Evolutionary conservation across 2,113 vertebrate genomes (phyloP), one percentile per base, ranked within the genome.

Genomic region (Sinocyclocheilus anophthalmus): DNA sequence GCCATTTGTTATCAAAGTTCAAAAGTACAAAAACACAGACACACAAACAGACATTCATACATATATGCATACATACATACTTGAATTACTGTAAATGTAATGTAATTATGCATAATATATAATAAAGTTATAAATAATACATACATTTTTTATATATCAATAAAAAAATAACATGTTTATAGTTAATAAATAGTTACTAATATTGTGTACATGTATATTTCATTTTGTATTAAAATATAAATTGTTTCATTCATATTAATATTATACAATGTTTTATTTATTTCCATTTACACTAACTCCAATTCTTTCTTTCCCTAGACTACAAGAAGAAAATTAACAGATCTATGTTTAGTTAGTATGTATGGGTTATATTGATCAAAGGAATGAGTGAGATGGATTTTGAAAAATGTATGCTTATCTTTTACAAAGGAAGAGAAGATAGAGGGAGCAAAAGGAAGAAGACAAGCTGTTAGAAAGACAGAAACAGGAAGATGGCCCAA

Each of bases 281-380:
- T 55, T 55, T 55, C 4, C 4, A 72, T 72, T 72, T 72, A 72
- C 18, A 42, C 18, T 72, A 10, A 22, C 22, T 39, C 8, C 16
- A 1, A 53, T 8, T 70, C 1, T 20, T 70, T 70, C 6, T 39
- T 70, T 70, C 20, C 16, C 16, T 33, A 72, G 69, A 39, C 69
- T 20, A 22, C 2, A 4, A 37, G 18, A 22, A n/a, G 45, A 72
- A 10, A 72, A 72, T 42, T 13, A 73, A 22, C 20, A 42, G 10
- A 39, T 30, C 4, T 45, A 24, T 81, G 53, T 84, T 45, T 37
- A 33, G 30, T 33, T 33, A n/a, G 30, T 39, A 30, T 72, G 55
- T 72, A 55, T 81, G 85, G 73, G 87, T 85, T 84, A 79, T 85
- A 65, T 69, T 84, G 88, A 90, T 91, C 85, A 90, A 90, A 90